These are phyloP conservation scores for Forbesichthys agassizii DNA, from an alignment of 2,113 vertebrate species.

Conservation along the genomic window DNA sequence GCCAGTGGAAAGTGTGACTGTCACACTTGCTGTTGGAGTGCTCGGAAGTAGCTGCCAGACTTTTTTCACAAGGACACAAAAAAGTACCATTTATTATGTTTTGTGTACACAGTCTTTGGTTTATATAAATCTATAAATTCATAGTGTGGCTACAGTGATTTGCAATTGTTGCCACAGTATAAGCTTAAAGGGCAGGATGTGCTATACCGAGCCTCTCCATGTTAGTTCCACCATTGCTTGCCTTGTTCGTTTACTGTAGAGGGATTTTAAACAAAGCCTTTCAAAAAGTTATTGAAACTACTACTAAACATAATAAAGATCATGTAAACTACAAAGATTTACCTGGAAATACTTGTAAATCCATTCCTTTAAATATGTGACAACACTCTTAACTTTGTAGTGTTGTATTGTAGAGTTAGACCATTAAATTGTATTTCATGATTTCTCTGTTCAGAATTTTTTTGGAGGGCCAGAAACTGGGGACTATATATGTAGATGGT, in stretches of 20 bases:
- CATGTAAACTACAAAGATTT: too few relatives aligned
- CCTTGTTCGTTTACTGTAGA: neutral
- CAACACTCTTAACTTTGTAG: too few relatives aligned
- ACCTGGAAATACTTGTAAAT: too few relatives aligned
- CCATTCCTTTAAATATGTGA: too few relatives aligned
- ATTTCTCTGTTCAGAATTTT: too few relatives aligned
- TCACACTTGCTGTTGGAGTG: slow-evolving; percentile 45
- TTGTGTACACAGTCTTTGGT: neutral
- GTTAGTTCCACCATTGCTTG: neutral
- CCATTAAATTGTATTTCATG: too few relatives aligned
- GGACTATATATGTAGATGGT: too few relatives aligned
- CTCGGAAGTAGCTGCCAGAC: slow-evolving; percentile 24
- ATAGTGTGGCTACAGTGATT: slow-evolving; percentile 14
- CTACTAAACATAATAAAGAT: too few relatives aligned
- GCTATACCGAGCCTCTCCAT: neutral
- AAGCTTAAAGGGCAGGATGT: neutral
- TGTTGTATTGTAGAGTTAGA: too few relatives aligned
- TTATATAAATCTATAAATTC: neutral
- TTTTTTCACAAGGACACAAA: slow-evolving; percentile 36
- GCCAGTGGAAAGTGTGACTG: slow-evolving; percentile 44
- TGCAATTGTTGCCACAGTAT: neutral
- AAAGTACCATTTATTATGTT: slow-evolving; percentile 31
- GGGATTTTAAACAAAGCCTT: too few relatives aligned
- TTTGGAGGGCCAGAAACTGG: too few relatives aligned
- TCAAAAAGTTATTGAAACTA: too few relatives aligned